Percentiles rank a stretch among this genome's conserved stretches.
phyloP scores from a whole-genome alignment of 2,113 vertebrate species.

The Athene cunicularia region DNA sequence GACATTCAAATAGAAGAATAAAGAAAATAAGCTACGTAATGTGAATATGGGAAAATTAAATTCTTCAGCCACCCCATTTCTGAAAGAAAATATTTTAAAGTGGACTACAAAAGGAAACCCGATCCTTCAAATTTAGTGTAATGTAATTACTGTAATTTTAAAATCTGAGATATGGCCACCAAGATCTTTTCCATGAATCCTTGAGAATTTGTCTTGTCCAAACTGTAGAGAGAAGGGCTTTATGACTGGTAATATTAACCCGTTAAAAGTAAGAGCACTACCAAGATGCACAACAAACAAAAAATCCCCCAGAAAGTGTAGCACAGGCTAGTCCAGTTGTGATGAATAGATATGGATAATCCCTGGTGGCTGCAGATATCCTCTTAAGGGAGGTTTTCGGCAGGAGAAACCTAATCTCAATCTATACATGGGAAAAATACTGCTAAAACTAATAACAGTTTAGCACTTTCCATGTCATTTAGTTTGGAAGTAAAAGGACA shows the following conservation, averaged over 20 bases:
- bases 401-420: conserved; percentile 2
- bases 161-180: neutral
- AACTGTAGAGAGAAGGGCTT: neutral
- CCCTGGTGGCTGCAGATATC: neutral
- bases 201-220: neutral
- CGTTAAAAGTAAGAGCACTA: neutral
- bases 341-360: neutral
- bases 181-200: neutral
- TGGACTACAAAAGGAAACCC: neutral
- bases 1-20: neutral
- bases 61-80: neutral
- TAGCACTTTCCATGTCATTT: neutral
- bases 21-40: neutral
- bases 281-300: neutral
- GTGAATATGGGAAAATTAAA: neutral
- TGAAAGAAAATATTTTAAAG: neutral
- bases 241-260: neutral
- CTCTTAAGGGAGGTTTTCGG: neutral
- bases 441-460: neutral
- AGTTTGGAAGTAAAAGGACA: neutral
- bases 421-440: neutral
- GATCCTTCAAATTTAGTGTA: neutral
- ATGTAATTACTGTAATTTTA: neutral
- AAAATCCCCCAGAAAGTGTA: neutral
- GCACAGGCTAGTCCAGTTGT: neutral